A percentile compares a stretch with the other conserved stretches of the same genome.
These are phyloP conservation scores for Charadrius vociferus DNA, from an alignment of 2,113 vertebrate species.

Conservation along the genomic window DNA sequence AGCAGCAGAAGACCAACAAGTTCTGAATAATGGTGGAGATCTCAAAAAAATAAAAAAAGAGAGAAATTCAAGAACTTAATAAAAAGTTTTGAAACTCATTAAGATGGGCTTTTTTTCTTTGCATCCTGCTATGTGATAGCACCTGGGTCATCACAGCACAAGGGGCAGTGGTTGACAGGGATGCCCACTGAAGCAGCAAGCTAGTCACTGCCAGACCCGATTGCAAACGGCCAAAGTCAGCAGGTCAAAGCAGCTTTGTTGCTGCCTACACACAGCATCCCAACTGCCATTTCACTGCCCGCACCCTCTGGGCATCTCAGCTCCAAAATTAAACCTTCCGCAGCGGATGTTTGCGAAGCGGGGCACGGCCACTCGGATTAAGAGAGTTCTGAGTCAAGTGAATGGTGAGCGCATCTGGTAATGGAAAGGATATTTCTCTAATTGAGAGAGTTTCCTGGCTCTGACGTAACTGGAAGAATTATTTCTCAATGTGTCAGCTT, in stretches of 20 bases:
- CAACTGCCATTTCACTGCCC: neutral
- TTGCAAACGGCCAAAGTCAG: neutral
- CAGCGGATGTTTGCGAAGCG: neutral
- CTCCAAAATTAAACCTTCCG: neutral
- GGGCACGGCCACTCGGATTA: rapidly evolving
- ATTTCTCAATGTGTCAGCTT: conserved; percentile 33
- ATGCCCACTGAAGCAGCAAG: neutral
- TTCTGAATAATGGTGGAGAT: neutral
- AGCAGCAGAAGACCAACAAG: neutral
- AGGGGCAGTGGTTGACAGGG: neutral
- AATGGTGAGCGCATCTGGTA: neutral
- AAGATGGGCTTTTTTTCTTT: neutral
- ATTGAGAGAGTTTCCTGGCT: neutral
- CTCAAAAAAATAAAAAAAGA: neutral
- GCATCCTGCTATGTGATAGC: rapidly evolving
- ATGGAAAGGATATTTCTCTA: conserved; percentile 15
- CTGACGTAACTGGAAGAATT: neutral
- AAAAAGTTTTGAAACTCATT: neutral
- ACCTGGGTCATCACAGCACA: neutral
- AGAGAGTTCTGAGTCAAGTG: neutral
- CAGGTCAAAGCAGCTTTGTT: neutral
- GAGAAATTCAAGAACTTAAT: neutral
- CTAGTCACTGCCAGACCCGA: neutral
- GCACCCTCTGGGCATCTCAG: neutral
- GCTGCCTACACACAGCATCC: neutral